Conservation (phyloP, 1,140 invertebrate species). For the Pogonomyrmex californicus region DNA sequence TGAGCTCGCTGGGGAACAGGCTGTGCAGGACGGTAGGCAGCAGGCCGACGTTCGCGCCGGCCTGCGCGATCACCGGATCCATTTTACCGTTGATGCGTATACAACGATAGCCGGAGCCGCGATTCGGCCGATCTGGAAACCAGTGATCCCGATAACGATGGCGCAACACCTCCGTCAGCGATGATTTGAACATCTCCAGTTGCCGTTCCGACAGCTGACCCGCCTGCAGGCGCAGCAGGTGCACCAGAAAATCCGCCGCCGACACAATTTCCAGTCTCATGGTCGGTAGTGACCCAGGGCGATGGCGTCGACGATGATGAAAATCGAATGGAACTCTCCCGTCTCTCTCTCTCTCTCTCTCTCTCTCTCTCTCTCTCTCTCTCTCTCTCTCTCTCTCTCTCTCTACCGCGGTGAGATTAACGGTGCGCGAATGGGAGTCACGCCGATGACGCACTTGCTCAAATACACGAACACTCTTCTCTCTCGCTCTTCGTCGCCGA, state of each 20-base stretch:
- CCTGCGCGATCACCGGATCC: constrained; percentile 90
- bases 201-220: constrained; percentile 87
- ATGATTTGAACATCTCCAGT: constrained; percentile 87
- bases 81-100: constrained; percentile 90
- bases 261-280: constrained; percentile 90
- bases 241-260: constrained; percentile 89
- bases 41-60: constrained; percentile 88
- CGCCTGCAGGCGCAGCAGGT: constrained; percentile 87
- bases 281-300: constrained; percentile 67
- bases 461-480: not conserved
- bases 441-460: constrained; percentile 38
- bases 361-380: too few relatives aligned
- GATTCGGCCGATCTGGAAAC: constrained; percentile 90
- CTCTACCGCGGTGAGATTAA: constrained; percentile 3
- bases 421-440: not conserved
- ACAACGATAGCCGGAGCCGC: constrained; percentile 90
- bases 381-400: not conserved
- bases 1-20: constrained; percentile 90
- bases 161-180: constrained; percentile 87
- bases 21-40: constrained; percentile 85
- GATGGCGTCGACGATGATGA: constrained; percentile 23
- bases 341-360: too few relatives aligned
- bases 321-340: not conserved
- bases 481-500: constrained; percentile 16
- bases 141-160: constrained; percentile 89